Percentiles rank a stretch among this genome's conserved stretches.
phyloP scores from a whole-genome alignment of 1,140 invertebrate genomes.

The Andrena cerasifolii region DNA sequence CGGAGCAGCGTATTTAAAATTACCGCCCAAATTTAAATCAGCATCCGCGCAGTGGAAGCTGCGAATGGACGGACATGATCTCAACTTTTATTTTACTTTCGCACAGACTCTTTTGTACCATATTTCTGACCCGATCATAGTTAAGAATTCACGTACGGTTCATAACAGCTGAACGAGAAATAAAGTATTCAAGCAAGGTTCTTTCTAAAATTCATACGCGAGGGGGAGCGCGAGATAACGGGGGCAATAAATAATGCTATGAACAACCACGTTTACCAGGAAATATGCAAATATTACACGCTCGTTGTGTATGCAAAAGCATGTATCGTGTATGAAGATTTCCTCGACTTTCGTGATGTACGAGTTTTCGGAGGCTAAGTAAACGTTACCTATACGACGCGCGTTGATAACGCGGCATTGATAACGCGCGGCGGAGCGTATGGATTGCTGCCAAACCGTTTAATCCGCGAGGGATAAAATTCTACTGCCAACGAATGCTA shows the following conservation, averaged over 20 bases:
- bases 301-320: not conserved
- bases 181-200: slow-evolving; percentile 28
- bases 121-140: not conserved
- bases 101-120: no score
- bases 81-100: slow-evolving; percentile 2
- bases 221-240: not conserved
- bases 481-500: not conserved
- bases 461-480: no score
- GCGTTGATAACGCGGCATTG: not conserved
- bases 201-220: not conserved
- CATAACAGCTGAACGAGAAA: not conserved
- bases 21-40: no score
- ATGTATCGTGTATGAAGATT: not conserved
- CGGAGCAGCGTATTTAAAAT: no score
- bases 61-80: not conserved
- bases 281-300: slow-evolving; percentile 40
- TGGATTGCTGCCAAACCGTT: no score
- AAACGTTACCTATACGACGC: not conserved
- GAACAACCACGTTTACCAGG: not conserved
- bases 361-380: not conserved
- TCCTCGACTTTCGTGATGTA: not conserved
- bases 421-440: not conserved
- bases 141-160: slow-evolving; percentile 18
- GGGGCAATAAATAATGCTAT: slow-evolving; percentile 13
- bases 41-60: not conserved